Conservation (phyloP, 1,140 invertebrate species). For the Drosophila bocki region DNA sequence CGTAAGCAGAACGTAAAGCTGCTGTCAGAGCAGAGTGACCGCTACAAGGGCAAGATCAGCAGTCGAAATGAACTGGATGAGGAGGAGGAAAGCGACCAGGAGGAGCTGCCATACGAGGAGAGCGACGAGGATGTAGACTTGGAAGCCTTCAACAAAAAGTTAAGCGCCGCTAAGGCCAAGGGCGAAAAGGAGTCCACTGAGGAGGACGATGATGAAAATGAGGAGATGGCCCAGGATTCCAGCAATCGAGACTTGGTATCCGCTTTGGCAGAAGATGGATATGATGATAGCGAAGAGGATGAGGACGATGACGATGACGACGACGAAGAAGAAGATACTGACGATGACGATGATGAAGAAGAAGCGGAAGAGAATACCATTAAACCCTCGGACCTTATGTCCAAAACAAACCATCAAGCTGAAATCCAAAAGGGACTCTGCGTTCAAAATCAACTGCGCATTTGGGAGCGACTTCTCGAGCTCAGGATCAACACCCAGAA, state of each 20-base stretch:
- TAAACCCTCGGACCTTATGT: constrained; percentile 58
- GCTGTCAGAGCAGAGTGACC: constrained; percentile 89
- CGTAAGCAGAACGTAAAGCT: constrained; percentile 88
- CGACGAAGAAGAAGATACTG: constrained; percentile 48
- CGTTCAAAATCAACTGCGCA: constrained; percentile 90
- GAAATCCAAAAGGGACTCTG: constrained; percentile 91
- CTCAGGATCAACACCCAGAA: constrained; percentile 94
- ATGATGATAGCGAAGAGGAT: constrained; percentile 38
- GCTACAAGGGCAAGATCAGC: constrained; percentile 90
- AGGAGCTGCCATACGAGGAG: constrained; percentile 68
- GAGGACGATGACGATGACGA: constrained; percentile 64
- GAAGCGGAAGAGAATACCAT: constrained; percentile 75
- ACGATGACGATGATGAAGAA: constrained; percentile 51
- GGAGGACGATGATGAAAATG: constrained; percentile 43
- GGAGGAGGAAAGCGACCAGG: constrained; percentile 37
- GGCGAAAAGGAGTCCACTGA: constrained; percentile 13
- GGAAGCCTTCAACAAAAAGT: constrained; percentile 44
- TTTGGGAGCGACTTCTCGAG: constrained; percentile 94
- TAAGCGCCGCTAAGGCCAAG: constrained; percentile 13
- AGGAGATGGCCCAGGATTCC: constrained; percentile 3
- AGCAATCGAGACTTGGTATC: neutral
- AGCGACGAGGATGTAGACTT: constrained; percentile 59
- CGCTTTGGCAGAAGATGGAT: neutral
- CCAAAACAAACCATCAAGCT: constrained; percentile 84
- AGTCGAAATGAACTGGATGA: constrained; percentile 86